Base-by-base conservation (phyloP, 1,140 invertebrate genomes). In the Drosophila pseudoobscura region DNA sequence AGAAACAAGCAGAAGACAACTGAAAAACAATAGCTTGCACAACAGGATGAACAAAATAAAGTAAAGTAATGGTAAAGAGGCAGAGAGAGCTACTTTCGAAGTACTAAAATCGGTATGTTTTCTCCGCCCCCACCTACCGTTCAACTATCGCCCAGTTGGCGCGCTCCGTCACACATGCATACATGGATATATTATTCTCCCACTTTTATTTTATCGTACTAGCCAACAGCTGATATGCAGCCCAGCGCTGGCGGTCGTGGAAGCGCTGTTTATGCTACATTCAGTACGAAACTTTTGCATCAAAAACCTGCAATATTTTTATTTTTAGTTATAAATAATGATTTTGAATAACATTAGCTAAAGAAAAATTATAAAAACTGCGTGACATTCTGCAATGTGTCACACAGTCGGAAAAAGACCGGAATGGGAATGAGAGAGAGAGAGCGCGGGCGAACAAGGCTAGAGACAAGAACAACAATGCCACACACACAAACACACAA, bases 381-480 rank as follows among this genome's bases (percentile, higher is more conserved):
- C 75, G 74, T 78, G 75, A 87, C 75, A 83, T 78, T 87, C 65
- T 64, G 69, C 65, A 62, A 65, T 78, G 51, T 82, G 65, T 72
- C 72, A 80, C 64, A 50, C 44, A 65, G 61, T 56, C 52, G 59
- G 39, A 64, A 31, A 54, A 35, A 44, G 24, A 57, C 54, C 54
- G 51, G 56, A 68, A 45, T 46, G 49, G 60, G 17, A 56, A 35
- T 62, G 29, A 59, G 22, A 64, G 39, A 51, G 24, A 65, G 26
- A 59, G 20, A 61, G 39, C 47, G 24, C 59, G 46, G 60, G 54
- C 59, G 39, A 65, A 73, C n/a, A 44, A 60, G 26, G 45, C 41
- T 54, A 57, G 56, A 61, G 45, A 39, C 60, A 64, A 52, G 26
- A 59, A 78, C 51, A 62, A 65, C 51, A 41, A 49, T 62, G 44